phyloP scores from a whole-genome alignment of 2,797 vertebrate species.

The Megaceryle alcyon region DNA sequence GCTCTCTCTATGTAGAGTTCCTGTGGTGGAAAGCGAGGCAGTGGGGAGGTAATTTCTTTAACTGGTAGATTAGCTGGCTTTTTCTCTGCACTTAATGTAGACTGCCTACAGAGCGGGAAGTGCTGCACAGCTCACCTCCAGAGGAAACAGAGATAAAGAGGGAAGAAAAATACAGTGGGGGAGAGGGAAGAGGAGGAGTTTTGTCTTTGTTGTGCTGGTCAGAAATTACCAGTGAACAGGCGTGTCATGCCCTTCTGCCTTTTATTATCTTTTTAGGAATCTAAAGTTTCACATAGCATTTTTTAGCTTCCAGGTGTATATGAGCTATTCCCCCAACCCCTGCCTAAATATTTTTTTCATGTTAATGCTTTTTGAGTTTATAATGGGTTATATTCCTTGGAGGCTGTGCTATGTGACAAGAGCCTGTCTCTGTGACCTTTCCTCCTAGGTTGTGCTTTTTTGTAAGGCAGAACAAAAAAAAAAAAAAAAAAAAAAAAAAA shows the following conservation, averaged over 20 bases:
- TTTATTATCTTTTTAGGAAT: not conserved
- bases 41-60: not conserved
- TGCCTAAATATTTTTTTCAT: not conserved
- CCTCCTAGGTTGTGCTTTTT: not conserved
- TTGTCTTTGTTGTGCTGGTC: not conserved
- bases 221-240: not conserved
- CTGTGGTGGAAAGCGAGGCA: not conserved
- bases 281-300: rapidly evolving
- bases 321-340: not conserved
- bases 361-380: not conserved
- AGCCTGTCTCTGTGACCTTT: not conserved
- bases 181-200: not conserved
- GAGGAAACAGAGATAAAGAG: not conserved
- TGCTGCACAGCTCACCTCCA: not conserved
- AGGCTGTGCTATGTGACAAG: not conserved
- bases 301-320: not conserved
- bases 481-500: too few relatives aligned
- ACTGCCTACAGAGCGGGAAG: not conserved
- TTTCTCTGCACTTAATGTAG: not conserved
- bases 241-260: not conserved
- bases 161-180: not conserved
- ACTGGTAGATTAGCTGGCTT: not conserved
- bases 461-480: not conserved
- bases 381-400: rapidly evolving
- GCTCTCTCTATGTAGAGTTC: not conserved